These are phyloP conservation scores for Chaitophorus viminalis DNA, from an alignment of 2,888 invertebrate genomes.

Conservation along the genomic window DNA sequence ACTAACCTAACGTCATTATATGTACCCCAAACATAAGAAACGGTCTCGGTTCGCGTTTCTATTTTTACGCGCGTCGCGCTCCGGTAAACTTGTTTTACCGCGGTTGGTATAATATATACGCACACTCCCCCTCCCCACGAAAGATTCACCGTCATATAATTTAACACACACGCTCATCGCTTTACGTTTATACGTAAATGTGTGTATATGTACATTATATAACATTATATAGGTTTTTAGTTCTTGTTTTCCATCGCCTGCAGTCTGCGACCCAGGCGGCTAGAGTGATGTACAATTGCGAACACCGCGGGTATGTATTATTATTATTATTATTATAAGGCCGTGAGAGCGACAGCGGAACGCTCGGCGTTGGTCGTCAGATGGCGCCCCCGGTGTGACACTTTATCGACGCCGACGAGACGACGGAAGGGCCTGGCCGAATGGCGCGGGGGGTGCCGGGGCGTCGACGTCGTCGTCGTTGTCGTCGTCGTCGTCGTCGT, in stretches of 20 bases:
- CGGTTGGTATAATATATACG: not conserved
- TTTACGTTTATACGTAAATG: not conserved
- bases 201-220: too few relatives aligned
- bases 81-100: not conserved
- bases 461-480: conserved; percentile 22
- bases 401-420: conserved; percentile 61
- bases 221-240: not conserved
- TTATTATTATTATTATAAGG: too few relatives aligned
- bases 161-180: not conserved
- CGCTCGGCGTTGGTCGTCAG: conserved; percentile 57
- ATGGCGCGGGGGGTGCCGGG: conserved; percentile 51
- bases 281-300: not conserved
- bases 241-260: conserved; percentile 10
- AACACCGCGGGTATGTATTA: not conserved
- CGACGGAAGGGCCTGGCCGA: conserved; percentile 52
- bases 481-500: conserved; percentile 14
- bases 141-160: too few relatives aligned
- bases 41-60: not conserved
- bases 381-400: conserved; percentile 59
- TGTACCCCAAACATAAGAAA: not conserved
- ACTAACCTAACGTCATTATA: not conserved
- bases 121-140: too few relatives aligned
- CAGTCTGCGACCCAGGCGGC: not conserved
- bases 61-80: not conserved
- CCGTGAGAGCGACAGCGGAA: not conserved